Evolutionary conservation across 2,888 invertebrate genomes (phyloP).

Genomic region (Agrochola lota): DNA sequence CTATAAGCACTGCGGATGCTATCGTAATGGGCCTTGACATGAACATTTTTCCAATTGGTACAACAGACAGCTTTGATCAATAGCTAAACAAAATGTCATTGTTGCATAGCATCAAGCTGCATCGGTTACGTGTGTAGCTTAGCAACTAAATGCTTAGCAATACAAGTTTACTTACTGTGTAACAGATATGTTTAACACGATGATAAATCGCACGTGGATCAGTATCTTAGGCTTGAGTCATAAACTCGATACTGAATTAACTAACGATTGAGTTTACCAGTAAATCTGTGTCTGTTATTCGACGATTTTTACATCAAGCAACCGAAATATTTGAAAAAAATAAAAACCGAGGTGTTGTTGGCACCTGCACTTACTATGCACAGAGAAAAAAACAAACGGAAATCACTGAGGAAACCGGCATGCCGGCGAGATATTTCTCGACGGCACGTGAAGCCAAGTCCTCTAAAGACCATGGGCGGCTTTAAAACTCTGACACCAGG

Average conservation of each 20-base stretch:
- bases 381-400: no score
- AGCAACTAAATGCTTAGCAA: conserved; percentile 60
- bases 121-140: conserved; percentile 48
- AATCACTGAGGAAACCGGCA: no score
- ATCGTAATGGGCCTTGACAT: conserved; percentile 54
- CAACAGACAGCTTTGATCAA: conserved; percentile 43
- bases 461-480: no score
- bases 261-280: conserved; percentile 27
- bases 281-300: conserved; percentile 14
- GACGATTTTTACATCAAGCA: not conserved
- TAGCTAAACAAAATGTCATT: conserved; percentile 44
- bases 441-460: no score
- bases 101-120: conserved; percentile 44
- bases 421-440: no score
- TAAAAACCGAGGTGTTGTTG: not conserved
- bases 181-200: conserved; percentile 41
- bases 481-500: no score
- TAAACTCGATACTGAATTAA: conserved; percentile 54
- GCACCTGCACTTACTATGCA: no score
- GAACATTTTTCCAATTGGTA: conserved; percentile 46
- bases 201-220: conserved; percentile 64
- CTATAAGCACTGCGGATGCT: conserved; percentile 33
- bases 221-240: conserved; percentile 52
- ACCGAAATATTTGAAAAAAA: not conserved
- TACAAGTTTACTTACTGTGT: conserved; percentile 59